A percentile compares a stretch with the other conserved stretches of the same genome.
phyloP scores from a whole-genome alignment of 2,797 vertebrate genomes.

The Oryzias sinensis region DNA sequence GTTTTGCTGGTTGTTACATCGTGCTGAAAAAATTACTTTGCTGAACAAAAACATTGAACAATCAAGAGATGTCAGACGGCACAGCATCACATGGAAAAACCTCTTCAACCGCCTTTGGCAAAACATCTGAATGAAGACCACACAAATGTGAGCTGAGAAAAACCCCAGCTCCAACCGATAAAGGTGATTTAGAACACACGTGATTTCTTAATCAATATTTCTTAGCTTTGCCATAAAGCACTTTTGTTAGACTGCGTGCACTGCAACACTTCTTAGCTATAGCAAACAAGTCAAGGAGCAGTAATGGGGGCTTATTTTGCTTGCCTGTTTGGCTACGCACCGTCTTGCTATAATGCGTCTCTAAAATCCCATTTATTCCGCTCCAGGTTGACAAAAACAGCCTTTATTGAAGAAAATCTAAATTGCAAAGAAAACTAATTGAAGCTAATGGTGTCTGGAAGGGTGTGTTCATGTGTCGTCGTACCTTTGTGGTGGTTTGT shows the following conservation, averaged over 20 bases:
- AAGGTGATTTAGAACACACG: constrained; percentile 63
- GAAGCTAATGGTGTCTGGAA: constrained; percentile 35
- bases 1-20: constrained; percentile 6
- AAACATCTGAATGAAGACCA: constrained; percentile 48
- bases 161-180: constrained; percentile 24
- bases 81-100: constrained; percentile 16
- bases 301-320: constrained; percentile 34
- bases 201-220: constrained; percentile 43
- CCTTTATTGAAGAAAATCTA: constrained; percentile 47
- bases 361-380: constrained; percentile 52
- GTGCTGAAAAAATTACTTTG: constrained; percentile 32
- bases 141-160: background rate
- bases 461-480: constrained; percentile 31
- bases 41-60: constrained; percentile 26
- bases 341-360: constrained; percentile 36
- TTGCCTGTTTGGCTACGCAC: constrained; percentile 24
- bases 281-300: constrained; percentile 44
- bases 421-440: constrained; percentile 60
- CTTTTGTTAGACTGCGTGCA: constrained; percentile 28
- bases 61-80: constrained; percentile 30
- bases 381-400: constrained; percentile 52
- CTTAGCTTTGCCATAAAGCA: constrained; percentile 23
- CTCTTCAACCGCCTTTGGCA: constrained; percentile 44
- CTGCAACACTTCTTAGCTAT: constrained; percentile 12
- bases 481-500: constrained; percentile 15